Conservation (phyloP, 2,797 vertebrate genomes). For the Poecilia velifera region DNA sequence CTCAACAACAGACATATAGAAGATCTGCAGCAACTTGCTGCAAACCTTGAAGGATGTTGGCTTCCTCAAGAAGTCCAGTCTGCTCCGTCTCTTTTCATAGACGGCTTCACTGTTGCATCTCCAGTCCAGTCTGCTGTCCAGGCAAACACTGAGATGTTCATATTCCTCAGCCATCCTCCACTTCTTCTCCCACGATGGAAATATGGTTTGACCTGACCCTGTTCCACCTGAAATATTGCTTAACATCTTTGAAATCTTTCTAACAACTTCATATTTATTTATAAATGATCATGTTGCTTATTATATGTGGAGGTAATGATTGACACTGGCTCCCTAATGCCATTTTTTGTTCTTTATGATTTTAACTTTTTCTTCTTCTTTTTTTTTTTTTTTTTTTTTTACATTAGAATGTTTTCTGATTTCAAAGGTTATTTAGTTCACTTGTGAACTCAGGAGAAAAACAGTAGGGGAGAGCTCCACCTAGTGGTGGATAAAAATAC, state of each 20-base stretch:
- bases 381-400: neutral
- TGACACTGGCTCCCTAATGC: neutral
- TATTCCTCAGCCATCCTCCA: neutral
- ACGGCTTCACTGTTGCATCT: no score
- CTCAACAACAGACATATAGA: no score
- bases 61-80: no score
- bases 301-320: neutral
- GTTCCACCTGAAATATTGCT: neutral
- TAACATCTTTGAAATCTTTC: neutral
- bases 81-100: no score
- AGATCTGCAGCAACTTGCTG: no score
- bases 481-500: constrained; percentile 37
- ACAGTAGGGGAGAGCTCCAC: constrained; percentile 28
- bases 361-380: no score
- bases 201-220: neutral
- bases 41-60: no score
- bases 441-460: neutral
- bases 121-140: no score
- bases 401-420: neutral
- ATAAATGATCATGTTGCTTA: neutral
- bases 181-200: no score
- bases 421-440: neutral
- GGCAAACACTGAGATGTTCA: no score
- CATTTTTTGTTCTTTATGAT: neutral
- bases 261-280: neutral